phyloP scores from a whole-genome alignment of 2,797 vertebrate genomes.

The Gambelia wislizenii region DNA sequence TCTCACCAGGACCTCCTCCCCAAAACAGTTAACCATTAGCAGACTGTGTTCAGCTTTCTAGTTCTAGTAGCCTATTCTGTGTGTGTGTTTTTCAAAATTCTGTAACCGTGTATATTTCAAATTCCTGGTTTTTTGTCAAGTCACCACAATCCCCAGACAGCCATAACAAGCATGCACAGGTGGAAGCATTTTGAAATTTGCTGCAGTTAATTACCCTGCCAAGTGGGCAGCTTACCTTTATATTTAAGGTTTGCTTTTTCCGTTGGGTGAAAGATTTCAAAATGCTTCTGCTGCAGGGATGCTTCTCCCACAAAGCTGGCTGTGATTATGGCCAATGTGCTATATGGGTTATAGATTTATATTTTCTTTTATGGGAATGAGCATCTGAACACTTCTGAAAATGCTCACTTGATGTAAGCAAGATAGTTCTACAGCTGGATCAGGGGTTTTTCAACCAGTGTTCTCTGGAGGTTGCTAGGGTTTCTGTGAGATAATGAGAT shows the following conservation, averaged over 20 bases:
- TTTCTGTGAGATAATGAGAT: no score
- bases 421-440: not conserved
- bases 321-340: not conserved
- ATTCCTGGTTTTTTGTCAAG: not conserved
- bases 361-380: not conserved
- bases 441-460: no score
- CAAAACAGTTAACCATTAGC: not conserved
- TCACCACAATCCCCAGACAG: not conserved
- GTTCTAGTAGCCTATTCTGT: not conserved
- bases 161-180: not conserved
- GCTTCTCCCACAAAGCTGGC: not conserved
- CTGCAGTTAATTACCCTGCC: not conserved
- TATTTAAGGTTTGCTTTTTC: not conserved
- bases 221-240: not conserved
- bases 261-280: not conserved
- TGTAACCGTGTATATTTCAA: not conserved
- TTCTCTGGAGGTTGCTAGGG: no score
- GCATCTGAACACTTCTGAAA: not conserved
- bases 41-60: not conserved
- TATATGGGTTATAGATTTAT: not conserved
- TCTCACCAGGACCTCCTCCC: not conserved
- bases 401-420: not conserved
- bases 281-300: not conserved
- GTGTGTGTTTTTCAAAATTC: not conserved
- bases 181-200: not conserved